These are phyloP conservation scores for Drosophila pseudotakahashii DNA, from an alignment of 2,888 invertebrate genomes.

Conservation along the genomic window DNA sequence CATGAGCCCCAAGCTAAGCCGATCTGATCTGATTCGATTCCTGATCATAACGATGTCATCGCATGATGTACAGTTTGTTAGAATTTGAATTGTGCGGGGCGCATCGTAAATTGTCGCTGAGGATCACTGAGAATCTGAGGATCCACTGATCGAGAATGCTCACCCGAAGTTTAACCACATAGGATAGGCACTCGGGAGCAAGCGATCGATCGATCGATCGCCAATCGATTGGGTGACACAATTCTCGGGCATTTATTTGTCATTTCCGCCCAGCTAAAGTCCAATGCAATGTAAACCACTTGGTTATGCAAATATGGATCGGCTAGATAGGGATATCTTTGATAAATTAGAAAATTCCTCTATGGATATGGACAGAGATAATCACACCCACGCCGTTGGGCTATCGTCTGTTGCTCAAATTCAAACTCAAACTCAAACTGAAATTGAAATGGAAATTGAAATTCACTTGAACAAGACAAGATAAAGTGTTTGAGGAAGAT, in stretches of 20 bases:
- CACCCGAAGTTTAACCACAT: not conserved
- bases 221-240: constrained; percentile 54
- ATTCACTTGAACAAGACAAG: constrained; percentile 62
- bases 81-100: constrained; percentile 80
- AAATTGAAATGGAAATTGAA: constrained; percentile 11
- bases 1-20: not conserved
- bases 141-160: not conserved
- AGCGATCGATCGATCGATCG: not conserved
- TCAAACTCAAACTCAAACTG: constrained; percentile 43
- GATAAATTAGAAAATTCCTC: constrained; percentile 10
- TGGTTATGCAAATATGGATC: constrained; percentile 69
- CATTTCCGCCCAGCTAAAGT: constrained; percentile 56
- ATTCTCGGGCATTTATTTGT: constrained; percentile 32
- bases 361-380: constrained; percentile 38
- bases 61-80: constrained; percentile 83
- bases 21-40: not conserved
- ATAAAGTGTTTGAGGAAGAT: constrained; percentile 66
- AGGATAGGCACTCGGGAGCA: not conserved
- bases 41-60: constrained; percentile 55
- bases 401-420: constrained; percentile 41
- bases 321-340: constrained; percentile 21
- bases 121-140: not conserved
- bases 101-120: constrained; percentile 80
- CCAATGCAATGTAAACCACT: constrained; percentile 66
- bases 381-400: constrained; percentile 54